Conservation (phyloP, 1,140 invertebrate genomes). For the Megalonaias nervosa region DNA sequence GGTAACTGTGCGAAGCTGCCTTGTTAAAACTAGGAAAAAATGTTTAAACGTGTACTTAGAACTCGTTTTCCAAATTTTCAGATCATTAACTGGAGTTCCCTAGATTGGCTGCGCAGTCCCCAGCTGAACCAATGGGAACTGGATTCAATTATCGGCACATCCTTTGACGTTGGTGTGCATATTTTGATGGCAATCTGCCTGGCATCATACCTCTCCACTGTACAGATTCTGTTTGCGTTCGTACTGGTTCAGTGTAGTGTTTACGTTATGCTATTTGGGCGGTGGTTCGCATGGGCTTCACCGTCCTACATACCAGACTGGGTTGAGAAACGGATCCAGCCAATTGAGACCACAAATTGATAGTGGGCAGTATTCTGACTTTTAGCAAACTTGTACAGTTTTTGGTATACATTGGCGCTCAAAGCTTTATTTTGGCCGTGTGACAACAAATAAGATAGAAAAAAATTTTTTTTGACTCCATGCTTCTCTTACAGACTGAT, state of each 20-base stretch:
- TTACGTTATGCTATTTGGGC: constrained; percentile 47
- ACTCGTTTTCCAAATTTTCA: constrained; percentile 26
- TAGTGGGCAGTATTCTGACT: too few relatives aligned
- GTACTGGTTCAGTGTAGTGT: constrained; percentile 33
- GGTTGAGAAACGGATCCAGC: constrained; percentile 51
- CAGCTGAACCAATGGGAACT: constrained; percentile 41
- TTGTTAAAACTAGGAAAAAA: neutral
- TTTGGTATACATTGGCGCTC: too few relatives aligned
- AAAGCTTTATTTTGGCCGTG: too few relatives aligned
- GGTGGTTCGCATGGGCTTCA: constrained; percentile 55
- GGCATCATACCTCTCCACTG: constrained; percentile 37
- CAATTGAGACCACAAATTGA: neutral
- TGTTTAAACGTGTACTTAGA: neutral
- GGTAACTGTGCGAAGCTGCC: neutral
- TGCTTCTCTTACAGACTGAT: too few relatives aligned
- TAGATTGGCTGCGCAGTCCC: constrained; percentile 55
- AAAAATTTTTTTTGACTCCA: too few relatives aligned
- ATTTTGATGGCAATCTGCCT: constrained; percentile 47
- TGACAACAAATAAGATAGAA: too few relatives aligned
- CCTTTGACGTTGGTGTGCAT: constrained; percentile 59
- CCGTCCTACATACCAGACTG: constrained; percentile 50
- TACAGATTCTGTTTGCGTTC: constrained; percentile 43
- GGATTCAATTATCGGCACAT: constrained; percentile 55
- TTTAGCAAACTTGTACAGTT: too few relatives aligned
- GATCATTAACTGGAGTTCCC: constrained; percentile 65